Percentiles rank a stretch among this genome's conserved stretches.
Evolutionary conservation across 2,888 invertebrate species (phyloP).

Genomic region (Teleogryllus oceanicus): DNA sequence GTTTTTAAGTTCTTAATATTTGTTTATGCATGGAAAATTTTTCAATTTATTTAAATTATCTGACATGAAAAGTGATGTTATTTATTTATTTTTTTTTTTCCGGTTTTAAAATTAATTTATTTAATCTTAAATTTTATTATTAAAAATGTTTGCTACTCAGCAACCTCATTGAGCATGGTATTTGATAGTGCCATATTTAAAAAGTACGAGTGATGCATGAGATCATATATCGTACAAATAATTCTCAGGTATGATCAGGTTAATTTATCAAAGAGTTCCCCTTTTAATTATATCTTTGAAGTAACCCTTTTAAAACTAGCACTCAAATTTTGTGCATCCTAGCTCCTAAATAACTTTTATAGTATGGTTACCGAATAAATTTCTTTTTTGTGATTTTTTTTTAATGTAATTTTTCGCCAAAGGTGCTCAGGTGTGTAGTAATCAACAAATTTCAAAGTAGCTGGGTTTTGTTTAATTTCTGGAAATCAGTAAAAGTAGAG

Average conservation of each 20-base stretch:
- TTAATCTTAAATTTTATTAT: too few species aligned
- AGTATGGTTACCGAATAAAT: constrained; percentile 21
- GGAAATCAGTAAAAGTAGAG: background rate
- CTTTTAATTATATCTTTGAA: constrained; percentile 9
- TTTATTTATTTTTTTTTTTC: too few species aligned
- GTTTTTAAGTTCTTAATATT: constrained; percentile 23
- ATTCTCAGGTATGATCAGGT: constrained; percentile 33
- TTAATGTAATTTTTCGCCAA: constrained; percentile 1
- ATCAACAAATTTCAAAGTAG: background rate
- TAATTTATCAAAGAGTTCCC: constrained; percentile 24
- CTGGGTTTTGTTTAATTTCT: constrained; percentile 18
- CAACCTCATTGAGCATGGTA: constrained; percentile 25
- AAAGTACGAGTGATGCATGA: background rate
- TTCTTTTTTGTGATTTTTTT: constrained; percentile 19
- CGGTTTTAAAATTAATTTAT: too few species aligned
- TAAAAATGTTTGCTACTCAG: too few species aligned
- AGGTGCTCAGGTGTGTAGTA: constrained; percentile 1
- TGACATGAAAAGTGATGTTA: too few species aligned
- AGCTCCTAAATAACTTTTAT: background rate
- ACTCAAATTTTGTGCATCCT: constrained; percentile 18
- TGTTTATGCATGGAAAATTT: constrained; percentile 26
- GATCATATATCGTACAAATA: constrained; percentile 30
- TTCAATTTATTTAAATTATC: background rate
- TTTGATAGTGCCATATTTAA: constrained; percentile 28
- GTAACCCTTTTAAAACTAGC: constrained; percentile 18